phyloP scores from a whole-genome alignment of 2,113 vertebrate species.

The Alethe diademata region DNA sequence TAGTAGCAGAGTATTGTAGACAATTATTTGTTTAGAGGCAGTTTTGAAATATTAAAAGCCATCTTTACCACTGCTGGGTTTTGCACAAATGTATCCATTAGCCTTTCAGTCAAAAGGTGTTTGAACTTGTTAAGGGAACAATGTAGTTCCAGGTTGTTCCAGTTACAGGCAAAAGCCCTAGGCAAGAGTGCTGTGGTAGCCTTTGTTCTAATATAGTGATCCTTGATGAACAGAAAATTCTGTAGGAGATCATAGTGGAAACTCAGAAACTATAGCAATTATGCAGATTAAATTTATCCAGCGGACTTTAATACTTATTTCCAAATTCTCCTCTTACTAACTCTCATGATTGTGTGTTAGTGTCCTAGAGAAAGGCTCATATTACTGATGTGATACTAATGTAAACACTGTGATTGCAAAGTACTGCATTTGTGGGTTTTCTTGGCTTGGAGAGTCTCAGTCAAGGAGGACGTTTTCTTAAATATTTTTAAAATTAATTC shows the following conservation, averaged over 20 bases:
- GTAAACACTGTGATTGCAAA: conserved; percentile 20
- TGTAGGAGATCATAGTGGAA: neutral
- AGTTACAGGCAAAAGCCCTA: conserved; percentile 5
- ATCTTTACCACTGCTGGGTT: neutral
- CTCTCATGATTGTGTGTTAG: neutral
- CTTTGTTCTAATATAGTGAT: neutral
- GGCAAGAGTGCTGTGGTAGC: neutral
- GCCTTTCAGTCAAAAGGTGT: neutral
- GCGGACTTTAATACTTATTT: neutral
- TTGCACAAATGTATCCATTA: neutral
- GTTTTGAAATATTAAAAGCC: conserved; percentile 7
- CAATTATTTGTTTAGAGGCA: neutral
- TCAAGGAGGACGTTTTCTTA: neutral
- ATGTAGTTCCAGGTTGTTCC: neutral
- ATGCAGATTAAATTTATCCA: conserved; percentile 13
- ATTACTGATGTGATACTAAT: conserved; percentile 16
- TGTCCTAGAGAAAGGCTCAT: neutral
- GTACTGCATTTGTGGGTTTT: conserved; percentile 47
- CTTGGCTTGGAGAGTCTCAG: conserved; percentile 13
- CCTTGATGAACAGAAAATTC: neutral
- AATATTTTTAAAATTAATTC: conserved; percentile 57
- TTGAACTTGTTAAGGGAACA: conserved; percentile 16
- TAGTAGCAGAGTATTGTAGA: neutral
- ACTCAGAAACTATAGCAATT: neutral
- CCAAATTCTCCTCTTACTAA: neutral